phyloP scores from a whole-genome alignment of 2,797 vertebrate species.

The Decapterus maruadsi region DNA sequence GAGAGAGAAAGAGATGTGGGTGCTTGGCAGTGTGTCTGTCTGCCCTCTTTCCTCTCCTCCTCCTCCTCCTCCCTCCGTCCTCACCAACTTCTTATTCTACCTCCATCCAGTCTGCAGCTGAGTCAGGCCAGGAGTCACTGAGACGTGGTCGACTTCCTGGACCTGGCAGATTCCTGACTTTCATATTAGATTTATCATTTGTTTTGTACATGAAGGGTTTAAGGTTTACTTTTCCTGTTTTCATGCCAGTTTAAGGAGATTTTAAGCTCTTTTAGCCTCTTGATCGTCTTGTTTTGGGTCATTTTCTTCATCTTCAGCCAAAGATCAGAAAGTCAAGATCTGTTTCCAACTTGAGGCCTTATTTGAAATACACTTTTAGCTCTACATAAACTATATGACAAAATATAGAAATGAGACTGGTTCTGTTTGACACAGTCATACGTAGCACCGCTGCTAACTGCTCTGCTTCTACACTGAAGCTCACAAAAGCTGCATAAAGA shows the following conservation, averaged over 20 bases:
- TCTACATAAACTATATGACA: no score
- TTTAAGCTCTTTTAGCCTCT: no score
- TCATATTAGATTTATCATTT: background rate
- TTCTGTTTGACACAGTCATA: no score
- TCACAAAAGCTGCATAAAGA: no score
- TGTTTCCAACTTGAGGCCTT: no score
- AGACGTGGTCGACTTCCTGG: slow-evolving; percentile 28
- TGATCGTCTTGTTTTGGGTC: background rate
- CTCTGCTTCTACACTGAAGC: no score
- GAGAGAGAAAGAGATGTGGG: slow-evolving; percentile 71
- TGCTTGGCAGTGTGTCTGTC: slow-evolving; percentile 63
- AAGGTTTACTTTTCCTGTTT: background rate
- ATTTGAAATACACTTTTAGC: no score
- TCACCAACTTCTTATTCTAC: slow-evolving; percentile 15
- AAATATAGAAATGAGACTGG: no score
- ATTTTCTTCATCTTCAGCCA: background rate
- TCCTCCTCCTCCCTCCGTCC: background rate
- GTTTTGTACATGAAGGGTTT: background rate
- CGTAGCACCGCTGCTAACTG: no score
- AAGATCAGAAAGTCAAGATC: no score
- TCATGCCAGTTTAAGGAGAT: no score
- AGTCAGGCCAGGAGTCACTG: slow-evolving; percentile 57
- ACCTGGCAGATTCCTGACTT: background rate
- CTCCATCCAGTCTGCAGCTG: background rate
- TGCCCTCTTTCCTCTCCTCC: slow-evolving; percentile 35